phyloP scores from a whole-genome alignment of 2,113 vertebrate species.

The Symphodus melops region DNA sequence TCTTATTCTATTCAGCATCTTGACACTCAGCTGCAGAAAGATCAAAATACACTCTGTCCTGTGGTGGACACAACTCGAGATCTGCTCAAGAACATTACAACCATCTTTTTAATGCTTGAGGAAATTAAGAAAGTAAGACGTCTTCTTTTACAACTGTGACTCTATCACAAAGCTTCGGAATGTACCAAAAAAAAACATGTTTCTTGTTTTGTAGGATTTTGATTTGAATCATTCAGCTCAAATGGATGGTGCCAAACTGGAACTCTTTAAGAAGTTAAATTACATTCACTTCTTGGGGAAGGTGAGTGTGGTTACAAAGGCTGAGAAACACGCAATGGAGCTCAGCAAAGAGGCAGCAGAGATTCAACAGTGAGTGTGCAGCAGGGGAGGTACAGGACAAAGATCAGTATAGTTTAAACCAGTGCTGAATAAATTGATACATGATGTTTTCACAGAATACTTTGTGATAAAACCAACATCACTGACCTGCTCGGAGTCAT shows the following conservation, averaged over 20 bases:
- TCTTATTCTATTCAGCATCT: constrained; percentile 21
- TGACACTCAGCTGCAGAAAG: constrained; percentile 14
- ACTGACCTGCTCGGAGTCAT: constrained; percentile 79
- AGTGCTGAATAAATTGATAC: not conserved
- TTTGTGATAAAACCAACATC: constrained; percentile 77
- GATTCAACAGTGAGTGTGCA: constrained; percentile 56
- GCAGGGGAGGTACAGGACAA: not conserved
- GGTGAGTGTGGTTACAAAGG: constrained; percentile 21
- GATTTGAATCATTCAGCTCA: constrained; percentile 51
- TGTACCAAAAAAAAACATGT: not conserved
- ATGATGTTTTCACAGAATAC: constrained; percentile 74
- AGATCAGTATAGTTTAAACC: not conserved
- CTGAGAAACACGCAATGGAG: constrained; percentile 60
- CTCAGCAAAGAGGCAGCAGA: constrained; percentile 40
- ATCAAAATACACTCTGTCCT: not conserved
- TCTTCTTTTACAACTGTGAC: not conserved
- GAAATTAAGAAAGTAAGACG: constrained; percentile 47
- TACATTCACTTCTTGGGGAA: not conserved
- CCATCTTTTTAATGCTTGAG: constrained; percentile 44
- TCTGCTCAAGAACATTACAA: constrained; percentile 30
- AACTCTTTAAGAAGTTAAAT: constrained; percentile 38
- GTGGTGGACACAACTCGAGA: constrained; percentile 36
- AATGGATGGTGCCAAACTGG: constrained; percentile 41
- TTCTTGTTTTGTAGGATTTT: constrained; percentile 41
- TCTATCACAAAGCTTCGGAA: not conserved